These are phyloP conservation scores for Daphoenositta chrysoptera DNA, from an alignment of 2,113 vertebrate species.

Conservation along the genomic window DNA sequence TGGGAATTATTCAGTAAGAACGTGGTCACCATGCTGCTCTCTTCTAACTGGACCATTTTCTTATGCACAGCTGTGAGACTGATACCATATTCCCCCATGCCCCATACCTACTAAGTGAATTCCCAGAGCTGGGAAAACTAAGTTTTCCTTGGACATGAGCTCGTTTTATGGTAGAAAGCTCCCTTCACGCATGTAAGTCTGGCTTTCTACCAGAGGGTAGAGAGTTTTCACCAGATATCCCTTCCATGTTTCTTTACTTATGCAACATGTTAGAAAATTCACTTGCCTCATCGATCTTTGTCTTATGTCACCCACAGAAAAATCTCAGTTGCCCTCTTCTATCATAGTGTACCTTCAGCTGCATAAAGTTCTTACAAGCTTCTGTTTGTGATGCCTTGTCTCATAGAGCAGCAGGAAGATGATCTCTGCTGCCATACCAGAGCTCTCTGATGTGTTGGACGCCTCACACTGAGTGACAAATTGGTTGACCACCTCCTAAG, in stretches of 20 bases:
- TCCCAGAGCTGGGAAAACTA: not conserved
- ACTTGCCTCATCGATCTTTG: not conserved
- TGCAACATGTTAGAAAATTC: not conserved
- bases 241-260: not conserved
- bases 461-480: not conserved
- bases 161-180: not conserved
- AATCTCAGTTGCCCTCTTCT: not conserved
- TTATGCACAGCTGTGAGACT: not conserved
- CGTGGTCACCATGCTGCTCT: not conserved
- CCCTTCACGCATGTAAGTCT: not conserved
- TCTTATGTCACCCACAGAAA: not conserved
- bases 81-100: not conserved
- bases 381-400: not conserved
- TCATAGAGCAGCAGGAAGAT: not conserved
- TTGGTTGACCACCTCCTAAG: not conserved
- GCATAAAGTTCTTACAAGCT: not conserved
- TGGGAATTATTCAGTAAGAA: not conserved
- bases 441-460: not conserved
- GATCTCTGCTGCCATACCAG: not conserved
- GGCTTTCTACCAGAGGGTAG: not conserved
- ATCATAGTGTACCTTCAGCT: not conserved
- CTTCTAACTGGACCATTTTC: not conserved
- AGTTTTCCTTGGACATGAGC: not conserved
- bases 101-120: not conserved
- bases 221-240: not conserved